phyloP scores from a whole-genome alignment of 2,888 invertebrate species.

The Scrobipalpa costella region DNA sequence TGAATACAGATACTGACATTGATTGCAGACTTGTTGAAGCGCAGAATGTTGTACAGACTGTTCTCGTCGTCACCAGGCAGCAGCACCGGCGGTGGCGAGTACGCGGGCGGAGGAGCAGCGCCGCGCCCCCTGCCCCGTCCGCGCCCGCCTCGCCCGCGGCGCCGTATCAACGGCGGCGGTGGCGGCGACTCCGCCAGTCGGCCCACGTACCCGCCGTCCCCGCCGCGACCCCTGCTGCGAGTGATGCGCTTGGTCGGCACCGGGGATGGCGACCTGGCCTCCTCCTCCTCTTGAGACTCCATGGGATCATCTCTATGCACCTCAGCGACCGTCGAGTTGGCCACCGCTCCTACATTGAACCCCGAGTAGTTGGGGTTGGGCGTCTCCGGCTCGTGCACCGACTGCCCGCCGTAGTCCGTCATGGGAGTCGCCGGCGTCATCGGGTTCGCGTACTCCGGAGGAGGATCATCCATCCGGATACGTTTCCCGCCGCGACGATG shows the following conservation, averaged over 20 bases:
- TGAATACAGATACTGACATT: constrained; percentile 82
- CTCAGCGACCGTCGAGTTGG: constrained; percentile 60
- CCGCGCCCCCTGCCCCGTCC: constrained; percentile 69
- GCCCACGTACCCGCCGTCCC: constrained; percentile 71
- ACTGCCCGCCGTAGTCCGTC: constrained; percentile 79
- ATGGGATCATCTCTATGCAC: constrained; percentile 63
- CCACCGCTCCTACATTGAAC: constrained; percentile 60
- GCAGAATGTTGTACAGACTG: constrained; percentile 91
- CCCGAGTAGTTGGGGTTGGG: constrained; percentile 71
- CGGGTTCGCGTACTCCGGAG: constrained; percentile 91
- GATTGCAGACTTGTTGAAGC: constrained; percentile 90
- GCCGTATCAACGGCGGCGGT: constrained; percentile 67
- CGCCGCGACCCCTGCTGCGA: constrained; percentile 81
- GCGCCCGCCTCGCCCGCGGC: constrained; percentile 64
- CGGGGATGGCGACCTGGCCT: constrained; percentile 80
- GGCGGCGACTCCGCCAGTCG: constrained; percentile 75
- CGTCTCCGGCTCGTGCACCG: constrained; percentile 76
- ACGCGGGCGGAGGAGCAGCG: constrained; percentile 71
- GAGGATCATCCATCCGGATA: constrained; percentile 95
- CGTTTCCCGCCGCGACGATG: constrained; percentile 92
- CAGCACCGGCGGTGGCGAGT: constrained; percentile 76
- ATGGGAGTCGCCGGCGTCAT: constrained; percentile 77
- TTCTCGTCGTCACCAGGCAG: constrained; percentile 88
- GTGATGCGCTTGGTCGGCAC: constrained; percentile 83
- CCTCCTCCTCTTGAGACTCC: constrained; percentile 63